A percentile compares a stretch with the other conserved stretches of the same genome.
Conservation (phyloP, 2,797 vertebrate species). For the Chrosomus eos region DNA sequence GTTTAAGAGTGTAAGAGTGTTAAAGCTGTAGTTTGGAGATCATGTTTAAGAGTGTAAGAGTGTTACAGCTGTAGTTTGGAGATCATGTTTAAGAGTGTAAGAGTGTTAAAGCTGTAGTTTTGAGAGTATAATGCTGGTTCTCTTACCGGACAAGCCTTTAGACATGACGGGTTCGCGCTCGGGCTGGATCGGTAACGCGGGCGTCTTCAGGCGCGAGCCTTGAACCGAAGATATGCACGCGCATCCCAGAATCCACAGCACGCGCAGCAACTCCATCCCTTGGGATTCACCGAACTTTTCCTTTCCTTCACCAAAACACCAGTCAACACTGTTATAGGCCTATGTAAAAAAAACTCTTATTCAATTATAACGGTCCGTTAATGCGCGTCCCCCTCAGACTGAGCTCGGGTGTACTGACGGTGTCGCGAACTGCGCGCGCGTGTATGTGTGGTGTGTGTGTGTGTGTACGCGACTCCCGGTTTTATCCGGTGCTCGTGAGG, state of each 20-base stretch:
- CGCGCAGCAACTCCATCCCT: slow-evolving; percentile 70
- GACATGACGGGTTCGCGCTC: slow-evolving; percentile 86
- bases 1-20: too few relatives aligned
- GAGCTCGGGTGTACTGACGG: not conserved
- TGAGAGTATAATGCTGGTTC: not conserved
- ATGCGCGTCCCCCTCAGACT: not conserved
- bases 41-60: too few relatives aligned
- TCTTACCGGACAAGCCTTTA: slow-evolving; percentile 86
- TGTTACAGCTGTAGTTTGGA: too few relatives aligned
- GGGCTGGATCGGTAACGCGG: slow-evolving; percentile 89
- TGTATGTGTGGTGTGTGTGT: not conserved
- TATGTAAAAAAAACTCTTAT: too few relatives aligned
- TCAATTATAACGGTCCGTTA: too few relatives aligned
- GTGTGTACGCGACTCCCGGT: slow-evolving; percentile 59
- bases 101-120: too few relatives aligned
- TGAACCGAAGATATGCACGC: slow-evolving; percentile 71
- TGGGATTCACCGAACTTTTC: not conserved
- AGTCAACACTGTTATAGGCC: not conserved
- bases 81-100: too few relatives aligned
- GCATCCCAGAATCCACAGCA: slow-evolving; percentile 77
- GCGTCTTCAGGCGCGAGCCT: slow-evolving; percentile 80
- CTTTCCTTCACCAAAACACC: not conserved
- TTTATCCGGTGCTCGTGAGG: slow-evolving; percentile 74
- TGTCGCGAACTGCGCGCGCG: not conserved
- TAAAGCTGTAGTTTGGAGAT: too few relatives aligned